Percentiles rank a stretch among this genome's conserved stretches.
These are phyloP conservation scores for Helarctos malayanus DNA, from an alignment of 2,797 vertebrate species.

Conservation along the genomic window DNA sequence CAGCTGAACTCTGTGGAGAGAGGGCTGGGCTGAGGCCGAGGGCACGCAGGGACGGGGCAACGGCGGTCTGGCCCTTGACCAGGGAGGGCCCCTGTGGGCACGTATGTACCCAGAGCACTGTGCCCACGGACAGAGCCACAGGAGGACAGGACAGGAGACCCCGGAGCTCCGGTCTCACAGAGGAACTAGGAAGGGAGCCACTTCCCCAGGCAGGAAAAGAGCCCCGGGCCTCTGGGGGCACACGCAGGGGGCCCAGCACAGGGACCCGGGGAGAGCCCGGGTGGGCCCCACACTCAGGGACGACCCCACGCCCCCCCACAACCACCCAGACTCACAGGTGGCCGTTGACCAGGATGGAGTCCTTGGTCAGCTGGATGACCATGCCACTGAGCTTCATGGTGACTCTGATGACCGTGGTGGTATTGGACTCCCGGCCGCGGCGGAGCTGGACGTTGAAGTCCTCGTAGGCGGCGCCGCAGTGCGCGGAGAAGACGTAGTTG, in stretches of 20 bases:
- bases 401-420: conserved; percentile 83
- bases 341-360: conserved; percentile 86
- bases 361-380: conserved; percentile 89
- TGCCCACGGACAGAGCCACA: background rate
- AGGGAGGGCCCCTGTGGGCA: fast-evolving
- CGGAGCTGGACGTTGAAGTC: conserved; percentile 93
- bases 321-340: conserved; percentile 88
- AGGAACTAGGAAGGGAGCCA: fast-evolving
- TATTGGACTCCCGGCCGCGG: conserved; percentile 76
- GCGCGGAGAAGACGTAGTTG: conserved; percentile 89
- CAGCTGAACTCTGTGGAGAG: conserved; percentile 88
- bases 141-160: fast-evolving
- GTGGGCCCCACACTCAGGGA: fast-evolving
- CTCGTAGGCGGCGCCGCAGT: conserved; percentile 87
- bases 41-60: fast-evolving
- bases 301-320: fast-evolving
- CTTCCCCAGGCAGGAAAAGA: background rate
- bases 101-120: fast-evolving
- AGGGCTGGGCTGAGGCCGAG: background rate
- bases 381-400: conserved; percentile 92
- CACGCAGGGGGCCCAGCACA: fast-evolving
- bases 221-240: fast-evolving
- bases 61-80: background rate
- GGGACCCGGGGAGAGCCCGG: fast-evolving
- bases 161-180: fast-evolving